Percentiles rank a stretch among this genome's conserved stretches.
These are phyloP conservation scores for Epizoanthus fatuus DNA, from an alignment of 92 coral and sea anemone genomes.

Conservation along the genomic window DNA sequence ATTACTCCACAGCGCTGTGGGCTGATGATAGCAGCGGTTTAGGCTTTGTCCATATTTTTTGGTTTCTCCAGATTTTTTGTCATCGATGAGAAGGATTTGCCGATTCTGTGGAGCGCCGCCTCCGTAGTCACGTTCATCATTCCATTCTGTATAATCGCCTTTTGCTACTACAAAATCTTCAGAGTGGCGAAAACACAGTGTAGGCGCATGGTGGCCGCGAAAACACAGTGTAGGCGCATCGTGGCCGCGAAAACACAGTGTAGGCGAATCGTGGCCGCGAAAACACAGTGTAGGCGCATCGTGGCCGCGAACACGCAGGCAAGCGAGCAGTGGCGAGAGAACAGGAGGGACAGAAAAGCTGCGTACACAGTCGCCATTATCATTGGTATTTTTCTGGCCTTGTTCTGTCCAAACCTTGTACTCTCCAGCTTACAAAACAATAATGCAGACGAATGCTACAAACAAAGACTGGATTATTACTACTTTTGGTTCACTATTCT, in stretches of 20 bases:
- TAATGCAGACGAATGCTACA: conserved; percentile 32
- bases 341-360: conserved; percentile 26
- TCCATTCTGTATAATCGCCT: conserved; percentile 80
- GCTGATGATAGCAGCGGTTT: conserved; percentile 48
- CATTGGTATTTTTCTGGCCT: conserved; percentile 34
- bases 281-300: conserved; percentile 76
- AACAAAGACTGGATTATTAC: conserved; percentile 30
- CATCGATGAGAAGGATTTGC: conserved; percentile 72
- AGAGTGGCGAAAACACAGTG: conserved; percentile 74
- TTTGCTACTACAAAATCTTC: conserved; percentile 85
- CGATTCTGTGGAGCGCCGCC: conserved; percentile 81
- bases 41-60: conserved; percentile 78
- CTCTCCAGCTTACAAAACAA: conserved; percentile 40
- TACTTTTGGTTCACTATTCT: conserved; percentile 37
- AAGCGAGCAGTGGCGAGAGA: conserved; percentile 5
- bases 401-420: conserved; percentile 38
- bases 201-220: no score
- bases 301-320: conserved; percentile 50
- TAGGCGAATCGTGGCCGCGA: no score
- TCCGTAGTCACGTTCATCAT: conserved; percentile 80
- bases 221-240: conserved; percentile 76
- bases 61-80: conserved; percentile 71
- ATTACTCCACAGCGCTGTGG: conserved; percentile 73
- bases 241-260: conserved; percentile 61
- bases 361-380: conserved; percentile 36